Base-by-base conservation (phyloP, 2,113 vertebrate species). In the Syrrhaptes paradoxus region DNA sequence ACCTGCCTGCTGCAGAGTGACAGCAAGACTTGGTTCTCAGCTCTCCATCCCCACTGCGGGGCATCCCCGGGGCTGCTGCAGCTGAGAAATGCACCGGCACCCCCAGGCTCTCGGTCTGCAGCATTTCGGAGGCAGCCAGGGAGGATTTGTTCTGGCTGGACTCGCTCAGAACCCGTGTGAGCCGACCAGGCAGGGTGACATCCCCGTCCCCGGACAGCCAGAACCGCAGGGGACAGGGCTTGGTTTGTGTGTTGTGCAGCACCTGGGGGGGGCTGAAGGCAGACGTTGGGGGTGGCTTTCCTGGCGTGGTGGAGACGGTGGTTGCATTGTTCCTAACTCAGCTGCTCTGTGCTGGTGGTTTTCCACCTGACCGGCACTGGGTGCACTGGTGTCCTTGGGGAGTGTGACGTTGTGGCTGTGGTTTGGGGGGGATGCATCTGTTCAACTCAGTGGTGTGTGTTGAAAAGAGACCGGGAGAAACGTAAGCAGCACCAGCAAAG, bases 371-470 rank as follows among this genome's bases (percentile, higher is more conserved):
- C 70, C 20, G 65, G 32, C 38, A 7, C 29, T 2, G 72, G 41
- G 5, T 10, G 3, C 7, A 0, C 11, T 4, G 45, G 25, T 1
- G 36, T 20, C 67, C 83, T 9, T 16, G 12, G 87, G 21, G 34
- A 17, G 14, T 0, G 4, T 10, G 32, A 45, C 24, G 0, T n/a
- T 13, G 58, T 1, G 10, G 45, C 38, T 22, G 1, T 1, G 2
- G 52, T 28, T 28, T 0, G 10, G 32, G 24, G 38, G 49, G 46
- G 31, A 2, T 1, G 52, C 21, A 4, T 58, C 51, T 31, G 19
- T 11, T 58, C 41, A 19, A 34, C 48, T 31, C 55, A 3, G 1
- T 2, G 45, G 19, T 17, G 17, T 1, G 3, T 46, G 65, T 16
- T 34, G 38, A 4, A 9, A 57, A 46, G 32, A 36, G 5, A 11